These are phyloP conservation scores for Alitta virens DNA, from an alignment of 2,888 invertebrate genomes.

Conservation along the genomic window DNA sequence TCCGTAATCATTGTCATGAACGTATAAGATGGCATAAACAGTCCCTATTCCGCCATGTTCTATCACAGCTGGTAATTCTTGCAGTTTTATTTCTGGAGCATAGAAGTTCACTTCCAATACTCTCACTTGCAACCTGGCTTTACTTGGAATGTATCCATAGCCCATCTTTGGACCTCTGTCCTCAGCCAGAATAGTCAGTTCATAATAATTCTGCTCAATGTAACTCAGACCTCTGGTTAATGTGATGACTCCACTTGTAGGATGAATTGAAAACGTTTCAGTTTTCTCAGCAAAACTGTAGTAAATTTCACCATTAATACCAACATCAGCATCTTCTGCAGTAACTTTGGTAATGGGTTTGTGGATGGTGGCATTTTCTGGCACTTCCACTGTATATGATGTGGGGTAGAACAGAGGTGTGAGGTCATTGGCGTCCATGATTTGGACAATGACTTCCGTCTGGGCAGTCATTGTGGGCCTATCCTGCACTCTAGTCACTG, in stretches of 20 bases:
- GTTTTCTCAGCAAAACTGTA: conserved; percentile 83
- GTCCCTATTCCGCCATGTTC: conserved; percentile 73
- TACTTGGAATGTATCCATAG: conserved; percentile 9
- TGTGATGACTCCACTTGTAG: conserved; percentile 83
- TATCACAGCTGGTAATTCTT: conserved; percentile 71
- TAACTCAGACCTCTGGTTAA: conserved; percentile 74
- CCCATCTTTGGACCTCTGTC: conserved; percentile 70
- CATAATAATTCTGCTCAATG: conserved; percentile 69
- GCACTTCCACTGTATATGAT: conserved; percentile 81
- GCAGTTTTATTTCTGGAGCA: conserved; percentile 79
- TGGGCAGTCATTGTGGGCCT: conserved; percentile 52
- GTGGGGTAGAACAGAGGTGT: conserved; percentile 90
- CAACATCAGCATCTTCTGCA: conserved; percentile 94
- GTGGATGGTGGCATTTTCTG: conserved; percentile 84
- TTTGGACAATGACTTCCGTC: conserved; percentile 61
- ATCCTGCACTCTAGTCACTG: conserved; percentile 59
- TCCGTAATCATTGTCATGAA: conserved; percentile 79
- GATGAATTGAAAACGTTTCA: conserved; percentile 79
- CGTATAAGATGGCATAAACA: conserved; percentile 85
- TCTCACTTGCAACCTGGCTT: conserved; percentile 60
- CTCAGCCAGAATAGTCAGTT: conserved; percentile 77
- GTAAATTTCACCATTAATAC: conserved; percentile 94
- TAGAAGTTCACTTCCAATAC: conserved; percentile 75
- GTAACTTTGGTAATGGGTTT: conserved; percentile 69
- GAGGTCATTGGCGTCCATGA: conserved; percentile 67